Evolutionary conservation across 2,888 invertebrate genomes (phyloP).

Genomic region (Coremacera marginata): DNA sequence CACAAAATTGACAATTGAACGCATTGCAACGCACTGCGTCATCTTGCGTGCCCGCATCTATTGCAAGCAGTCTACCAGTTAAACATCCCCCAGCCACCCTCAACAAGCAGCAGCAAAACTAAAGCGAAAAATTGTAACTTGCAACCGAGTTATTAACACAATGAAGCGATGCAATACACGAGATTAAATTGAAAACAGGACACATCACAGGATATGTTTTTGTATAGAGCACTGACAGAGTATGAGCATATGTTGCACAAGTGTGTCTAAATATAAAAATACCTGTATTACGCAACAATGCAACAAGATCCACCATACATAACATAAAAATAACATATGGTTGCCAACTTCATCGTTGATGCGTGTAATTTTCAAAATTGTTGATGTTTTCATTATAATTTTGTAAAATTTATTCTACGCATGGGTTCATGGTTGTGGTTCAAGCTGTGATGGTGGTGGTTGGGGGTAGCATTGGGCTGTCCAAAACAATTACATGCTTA

Average conservation of each 20-base stretch:
- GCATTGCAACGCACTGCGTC: background rate
- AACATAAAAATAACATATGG: constrained; percentile 22
- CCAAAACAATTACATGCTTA: constrained; percentile 32
- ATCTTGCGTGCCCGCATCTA: constrained; percentile 34
- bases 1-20: constrained; percentile 18
- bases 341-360: constrained; percentile 31
- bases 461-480: constrained; percentile 1
- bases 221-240: background rate
- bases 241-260: background rate
- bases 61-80: background rate
- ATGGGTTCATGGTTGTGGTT: background rate
- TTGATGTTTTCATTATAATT: constrained; percentile 16
- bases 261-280: constrained; percentile 1
- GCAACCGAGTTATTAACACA: constrained; percentile 1
- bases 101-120: background rate
- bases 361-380: constrained; percentile 29
- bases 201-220: background rate
- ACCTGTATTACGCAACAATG: constrained; percentile 8
- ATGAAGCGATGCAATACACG: constrained; percentile 5
- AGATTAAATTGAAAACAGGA: constrained; percentile 29
- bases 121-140: background rate
- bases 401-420: constrained; percentile 17
- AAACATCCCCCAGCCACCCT: background rate
- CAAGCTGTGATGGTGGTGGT: background rate
- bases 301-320: background rate